Evolutionary conservation across 2,113 vertebrate genomes (phyloP).

Genomic region (Psammodynastes pulverulentus): DNA sequence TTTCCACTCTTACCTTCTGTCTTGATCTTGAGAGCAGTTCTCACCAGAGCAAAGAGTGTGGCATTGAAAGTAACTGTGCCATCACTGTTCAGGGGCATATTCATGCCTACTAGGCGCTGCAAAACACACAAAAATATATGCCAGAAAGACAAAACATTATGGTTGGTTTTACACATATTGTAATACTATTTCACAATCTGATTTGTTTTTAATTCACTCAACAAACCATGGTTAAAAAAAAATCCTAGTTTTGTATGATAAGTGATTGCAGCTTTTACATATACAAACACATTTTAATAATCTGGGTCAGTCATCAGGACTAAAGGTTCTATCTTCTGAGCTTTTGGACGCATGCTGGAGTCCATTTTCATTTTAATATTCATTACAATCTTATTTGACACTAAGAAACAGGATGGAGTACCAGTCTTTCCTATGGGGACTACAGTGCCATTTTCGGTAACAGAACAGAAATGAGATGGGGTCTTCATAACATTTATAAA

Average conservation of each 20-base stretch:
- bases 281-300: neutral
- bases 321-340: too few species aligned
- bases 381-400: neutral
- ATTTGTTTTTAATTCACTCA: neutral
- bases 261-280: neutral
- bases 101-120: conserved; percentile 94
- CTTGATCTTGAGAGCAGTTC: conserved; percentile 97
- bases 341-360: too few species aligned
- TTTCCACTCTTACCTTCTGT: conserved; percentile 82
- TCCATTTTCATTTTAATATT: neutral
- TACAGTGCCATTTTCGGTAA: neutral
- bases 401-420: neutral
- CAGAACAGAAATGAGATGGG: neutral
- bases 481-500: neutral
- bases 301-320: too few species aligned
- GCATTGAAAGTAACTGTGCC: conserved; percentile 98
- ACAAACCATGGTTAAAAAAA: neutral
- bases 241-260: neutral
- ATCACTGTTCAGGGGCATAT: conserved; percentile 97
- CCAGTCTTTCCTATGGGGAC: neutral
- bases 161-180: neutral
- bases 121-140: rapidly evolving
- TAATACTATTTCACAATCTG: neutral
- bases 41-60: conserved; percentile 92
- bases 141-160: neutral